Base-by-base conservation (phyloP, 2,113 vertebrate species). In the Rallus limicola region DNA sequence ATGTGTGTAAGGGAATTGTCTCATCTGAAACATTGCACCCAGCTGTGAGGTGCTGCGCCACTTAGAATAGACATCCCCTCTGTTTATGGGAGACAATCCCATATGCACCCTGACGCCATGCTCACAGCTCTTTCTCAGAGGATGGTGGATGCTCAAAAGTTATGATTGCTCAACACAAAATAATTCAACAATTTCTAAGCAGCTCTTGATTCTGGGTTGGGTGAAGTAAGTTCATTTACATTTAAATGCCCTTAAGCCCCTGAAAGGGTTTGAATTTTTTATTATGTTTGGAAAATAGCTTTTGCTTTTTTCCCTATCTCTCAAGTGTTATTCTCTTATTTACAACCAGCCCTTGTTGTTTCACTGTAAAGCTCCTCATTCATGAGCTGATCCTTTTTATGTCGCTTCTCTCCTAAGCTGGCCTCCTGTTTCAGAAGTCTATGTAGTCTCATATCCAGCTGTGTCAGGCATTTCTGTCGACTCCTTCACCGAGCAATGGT, bases 181-280 rank as follows among this genome's bases (percentile, higher is more conserved):
- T 55, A 95, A 65, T 58, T 81, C 48, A 36, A 91, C 38, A 9
- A 5, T 88, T 95, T 85, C 84, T 91, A 69, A 82, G n/a, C 13
- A 55, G 53, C 52, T 89, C 72, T 95, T 79, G 70, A 50, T 63
- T 60, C 74, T 78, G 60, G 55, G 48, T 76, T 88, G 56, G 38
- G 65, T 91, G 72, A 93, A 94, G 92, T 28, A 94, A 85, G 38
- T 52, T 68, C 38, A 92, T 97, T 97, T 94, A 86, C 60, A 53
- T 94, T 94, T 93, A 97, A 97, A 93, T 82, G 56, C 69, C 26
- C 86, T 88, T 88, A 93, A 95, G 65, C 31, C n/a, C 87, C 81
- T 96, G 56, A 86, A 97, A 89, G 59, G 88, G 19, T 90, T 90
- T 76, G 34, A 50, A 53, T 46, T 78, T 97, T 93, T 93, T 74